Evolutionary conservation across 2,888 invertebrate species (phyloP), one percentile per base, ranked within the genome.

Genomic region (Suillia variegata): DNA sequence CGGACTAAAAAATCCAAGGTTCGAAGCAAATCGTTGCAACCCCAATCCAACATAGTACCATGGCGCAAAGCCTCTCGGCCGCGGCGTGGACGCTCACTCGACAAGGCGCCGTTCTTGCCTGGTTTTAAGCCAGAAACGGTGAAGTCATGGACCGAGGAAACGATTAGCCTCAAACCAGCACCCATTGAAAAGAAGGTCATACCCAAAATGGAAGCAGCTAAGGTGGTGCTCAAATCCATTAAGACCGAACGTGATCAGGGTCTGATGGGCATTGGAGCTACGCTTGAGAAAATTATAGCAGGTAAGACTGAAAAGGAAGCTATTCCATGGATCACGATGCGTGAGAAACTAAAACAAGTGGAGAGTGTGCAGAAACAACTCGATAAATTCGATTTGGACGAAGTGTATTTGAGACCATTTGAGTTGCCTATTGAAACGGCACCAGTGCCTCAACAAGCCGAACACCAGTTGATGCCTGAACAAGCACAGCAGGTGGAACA

Each of bases 101-200:
- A 83, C 38, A 80, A 80, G 58, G 75, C 74, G 58, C 76, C 79
- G 20, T 80, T 81, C 69, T 65, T 78, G 22, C 81, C 81, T 0
- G 81, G 81, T 2, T 82, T 73, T 42, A 81, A 82, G 54, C 77
- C 79, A 2, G 79, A 78, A 54, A 80, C 81, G 47, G 74, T 82
- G 51, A 82, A 85, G 70, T 85, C 87, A 10, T 87, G 87, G 87
- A 91, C 87, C 2, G 85, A 90, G 70, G 88, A 91, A 79, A 84
- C 85, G 65, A 83, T 87, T 15, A 82, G 77, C 42, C 74, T 88
- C 22, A 88, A 87, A 67, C 87, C 87, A 2, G 84, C 88, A 0
- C 87, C 86, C 68, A 82, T 83, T 50, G 83, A 83, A 58, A 79
- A 78, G 63, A 80, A 80, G 64, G 84, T 86, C 52, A 84, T 86